Conservation (phyloP, 2,113 vertebrate species). For the Gobiocypris rarus region DNA sequence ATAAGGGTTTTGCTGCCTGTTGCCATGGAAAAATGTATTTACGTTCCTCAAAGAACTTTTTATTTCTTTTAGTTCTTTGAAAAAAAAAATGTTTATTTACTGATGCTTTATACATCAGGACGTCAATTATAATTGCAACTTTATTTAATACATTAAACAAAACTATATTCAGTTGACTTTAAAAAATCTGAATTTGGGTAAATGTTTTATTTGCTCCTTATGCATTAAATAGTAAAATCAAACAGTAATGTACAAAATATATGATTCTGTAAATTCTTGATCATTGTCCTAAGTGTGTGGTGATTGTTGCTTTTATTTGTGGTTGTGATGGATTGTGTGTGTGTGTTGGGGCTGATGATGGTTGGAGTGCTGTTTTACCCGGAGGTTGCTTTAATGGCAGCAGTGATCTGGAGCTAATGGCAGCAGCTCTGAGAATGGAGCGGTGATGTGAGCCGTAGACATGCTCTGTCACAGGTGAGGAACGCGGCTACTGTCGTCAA, state of each 20-base stretch:
- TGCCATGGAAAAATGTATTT: not conserved
- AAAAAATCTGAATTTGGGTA: not conserved
- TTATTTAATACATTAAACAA: not conserved
- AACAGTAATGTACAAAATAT: not conserved
- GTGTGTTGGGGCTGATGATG: slow-evolving; percentile 11
- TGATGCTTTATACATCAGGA: not conserved
- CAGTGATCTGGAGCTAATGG: slow-evolving; percentile 57
- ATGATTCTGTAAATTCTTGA: too few relatives aligned
- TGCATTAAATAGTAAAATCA: not conserved
- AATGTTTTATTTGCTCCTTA: not conserved
- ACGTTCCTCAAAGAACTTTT: not conserved
- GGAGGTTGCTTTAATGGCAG: slow-evolving; percentile 53
- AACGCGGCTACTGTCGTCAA: not conserved
- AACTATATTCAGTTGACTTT: not conserved
- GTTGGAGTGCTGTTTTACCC: slow-evolving; percentile 50
- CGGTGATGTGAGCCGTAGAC: slow-evolving; percentile 18
- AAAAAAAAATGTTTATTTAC: not conserved
- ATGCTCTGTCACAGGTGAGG: slow-evolving; percentile 39
- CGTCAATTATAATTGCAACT: not conserved
- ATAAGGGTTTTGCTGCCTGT: not conserved
- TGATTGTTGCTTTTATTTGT: slow-evolving; percentile 15
- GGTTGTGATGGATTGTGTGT: not conserved
- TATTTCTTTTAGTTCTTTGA: not conserved
- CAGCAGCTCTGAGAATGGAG: slow-evolving; percentile 23
- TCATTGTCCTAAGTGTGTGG: not conserved